A percentile compares a stretch with the other conserved stretches of the same genome.
phyloP scores from a whole-genome alignment of 1,140 invertebrate genomes.

The Samia ricini region DNA sequence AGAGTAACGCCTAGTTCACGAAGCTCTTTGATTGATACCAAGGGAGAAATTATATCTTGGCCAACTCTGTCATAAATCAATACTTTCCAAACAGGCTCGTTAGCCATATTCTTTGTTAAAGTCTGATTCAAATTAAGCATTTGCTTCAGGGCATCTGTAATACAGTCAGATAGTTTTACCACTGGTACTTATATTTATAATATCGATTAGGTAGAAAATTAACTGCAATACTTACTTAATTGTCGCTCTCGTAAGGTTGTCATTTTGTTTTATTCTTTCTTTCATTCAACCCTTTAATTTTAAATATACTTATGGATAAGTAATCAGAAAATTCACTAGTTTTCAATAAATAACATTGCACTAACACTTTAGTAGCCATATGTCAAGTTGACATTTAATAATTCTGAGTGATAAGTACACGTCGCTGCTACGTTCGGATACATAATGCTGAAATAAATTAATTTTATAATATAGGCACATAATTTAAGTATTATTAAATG shows the following conservation, averaged over 20 bases:
- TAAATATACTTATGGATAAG: not conserved
- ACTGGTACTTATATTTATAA: slow-evolving; percentile 17
- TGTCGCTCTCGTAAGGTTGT: slow-evolving; percentile 84
- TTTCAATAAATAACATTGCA: slow-evolving; percentile 1
- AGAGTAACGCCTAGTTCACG: slow-evolving; percentile 97
- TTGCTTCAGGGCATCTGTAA: slow-evolving; percentile 90
- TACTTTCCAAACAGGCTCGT: slow-evolving; percentile 96
- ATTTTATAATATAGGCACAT: no score
- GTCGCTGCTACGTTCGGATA: slow-evolving; percentile 19
- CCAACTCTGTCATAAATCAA: slow-evolving; percentile 97
- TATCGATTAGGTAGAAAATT: slow-evolving; percentile 13
- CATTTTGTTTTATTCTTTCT: slow-evolving; percentile 70
- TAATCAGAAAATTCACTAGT: not conserved
- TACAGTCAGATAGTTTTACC: slow-evolving; percentile 7
- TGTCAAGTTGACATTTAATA: slow-evolving; percentile 32
- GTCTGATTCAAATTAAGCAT: slow-evolving; percentile 96
- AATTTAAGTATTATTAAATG: no score
- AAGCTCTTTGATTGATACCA: slow-evolving; percentile 97
- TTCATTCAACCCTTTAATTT: slow-evolving; percentile 12
- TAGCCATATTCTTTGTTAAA: slow-evolving; percentile 84
- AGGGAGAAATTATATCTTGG: slow-evolving; percentile 98
- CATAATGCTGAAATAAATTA: not conserved
- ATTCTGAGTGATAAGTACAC: slow-evolving; percentile 17
- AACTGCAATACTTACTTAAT: slow-evolving; percentile 79
- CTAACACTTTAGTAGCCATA: slow-evolving; percentile 6